These are phyloP conservation scores for Choristoneura rosaceana DNA, from an alignment of 2,888 invertebrate genomes.

Conservation along the genomic window DNA sequence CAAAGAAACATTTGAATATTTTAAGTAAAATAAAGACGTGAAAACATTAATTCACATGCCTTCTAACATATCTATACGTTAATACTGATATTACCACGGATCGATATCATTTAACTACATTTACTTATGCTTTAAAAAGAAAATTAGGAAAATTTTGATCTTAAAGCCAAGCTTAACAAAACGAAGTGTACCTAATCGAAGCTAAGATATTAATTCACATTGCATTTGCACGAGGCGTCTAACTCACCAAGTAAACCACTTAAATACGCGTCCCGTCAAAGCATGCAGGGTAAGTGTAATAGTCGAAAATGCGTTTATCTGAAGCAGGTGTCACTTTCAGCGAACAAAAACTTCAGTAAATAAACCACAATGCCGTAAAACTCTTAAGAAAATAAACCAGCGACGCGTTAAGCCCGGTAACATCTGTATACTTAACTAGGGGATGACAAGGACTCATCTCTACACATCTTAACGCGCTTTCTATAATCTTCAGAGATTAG, in stretches of 20 bases:
- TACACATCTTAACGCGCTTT: slow-evolving; percentile 48
- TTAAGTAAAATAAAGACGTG: too few relatives aligned
- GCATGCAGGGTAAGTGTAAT: neutral
- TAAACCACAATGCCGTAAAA: slow-evolving; percentile 75
- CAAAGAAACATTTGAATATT: too few relatives aligned
- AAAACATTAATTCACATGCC: too few relatives aligned
- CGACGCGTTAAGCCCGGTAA: slow-evolving; percentile 73
- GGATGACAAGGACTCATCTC: slow-evolving; percentile 65
- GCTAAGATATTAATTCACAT: too few relatives aligned
- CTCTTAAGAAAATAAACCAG: slow-evolving; percentile 81
- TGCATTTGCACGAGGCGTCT: neutral
- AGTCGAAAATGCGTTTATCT: slow-evolving; percentile 56
- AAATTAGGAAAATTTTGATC: too few relatives aligned
- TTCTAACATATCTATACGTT: too few relatives aligned
- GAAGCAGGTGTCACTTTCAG: slow-evolving; percentile 76
- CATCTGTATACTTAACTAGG: slow-evolving; percentile 69
- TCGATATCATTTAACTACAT: too few relatives aligned
- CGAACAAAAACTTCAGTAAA: slow-evolving; percentile 69
- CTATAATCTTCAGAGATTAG: slow-evolving; percentile 39
- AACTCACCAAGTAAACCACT: neutral
- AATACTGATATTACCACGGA: too few relatives aligned
- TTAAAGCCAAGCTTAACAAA: too few relatives aligned
- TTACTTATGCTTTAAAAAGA: too few relatives aligned
- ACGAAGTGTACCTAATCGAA: too few relatives aligned
- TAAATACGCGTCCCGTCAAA: too few relatives aligned